These are phyloP conservation scores for Onychostoma macrolepis DNA, from an alignment of 2,113 vertebrate genomes.

Conservation along the genomic window DNA sequence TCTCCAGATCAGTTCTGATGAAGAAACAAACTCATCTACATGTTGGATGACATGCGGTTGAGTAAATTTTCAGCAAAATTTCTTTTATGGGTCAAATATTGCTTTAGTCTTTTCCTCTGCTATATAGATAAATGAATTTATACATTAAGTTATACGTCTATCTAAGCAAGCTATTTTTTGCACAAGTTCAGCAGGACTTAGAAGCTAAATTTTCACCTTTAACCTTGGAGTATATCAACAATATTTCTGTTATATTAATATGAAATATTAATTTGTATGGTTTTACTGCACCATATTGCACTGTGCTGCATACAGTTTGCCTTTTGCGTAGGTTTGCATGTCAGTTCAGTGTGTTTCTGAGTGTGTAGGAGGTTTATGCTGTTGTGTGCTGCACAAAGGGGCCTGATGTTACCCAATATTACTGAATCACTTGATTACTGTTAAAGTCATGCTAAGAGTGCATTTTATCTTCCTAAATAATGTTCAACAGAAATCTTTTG, in stretches of 20 bases:
- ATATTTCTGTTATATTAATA: neutral
- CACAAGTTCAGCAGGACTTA: neutral
- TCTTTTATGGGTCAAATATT: too few relatives aligned
- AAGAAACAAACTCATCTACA: too few relatives aligned
- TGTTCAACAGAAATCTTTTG: neutral
- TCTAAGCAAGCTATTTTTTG: neutral
- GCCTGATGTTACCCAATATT: neutral
- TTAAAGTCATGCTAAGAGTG: neutral
- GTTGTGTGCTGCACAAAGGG: neutral
- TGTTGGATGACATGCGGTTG: too few relatives aligned
- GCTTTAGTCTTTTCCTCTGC: too few relatives aligned
- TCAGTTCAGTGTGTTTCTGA: neutral
- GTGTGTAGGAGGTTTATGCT: neutral
- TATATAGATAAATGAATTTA: too few relatives aligned
- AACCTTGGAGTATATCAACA: neutral
- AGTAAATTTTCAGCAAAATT: too few relatives aligned
- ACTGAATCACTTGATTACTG: neutral
- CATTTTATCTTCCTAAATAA: neutral
- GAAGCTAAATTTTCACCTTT: neutral
- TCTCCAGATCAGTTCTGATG: too few relatives aligned
- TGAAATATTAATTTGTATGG: neutral
- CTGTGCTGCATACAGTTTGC: neutral
- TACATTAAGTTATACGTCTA: too few relatives aligned
- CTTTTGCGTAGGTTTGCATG: constrained; percentile 2
- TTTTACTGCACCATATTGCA: neutral